These are phyloP conservation scores for Caenorhabditis sp. DNA, from an alignment of 2,888 invertebrate genomes.

Conservation along the genomic window DNA sequence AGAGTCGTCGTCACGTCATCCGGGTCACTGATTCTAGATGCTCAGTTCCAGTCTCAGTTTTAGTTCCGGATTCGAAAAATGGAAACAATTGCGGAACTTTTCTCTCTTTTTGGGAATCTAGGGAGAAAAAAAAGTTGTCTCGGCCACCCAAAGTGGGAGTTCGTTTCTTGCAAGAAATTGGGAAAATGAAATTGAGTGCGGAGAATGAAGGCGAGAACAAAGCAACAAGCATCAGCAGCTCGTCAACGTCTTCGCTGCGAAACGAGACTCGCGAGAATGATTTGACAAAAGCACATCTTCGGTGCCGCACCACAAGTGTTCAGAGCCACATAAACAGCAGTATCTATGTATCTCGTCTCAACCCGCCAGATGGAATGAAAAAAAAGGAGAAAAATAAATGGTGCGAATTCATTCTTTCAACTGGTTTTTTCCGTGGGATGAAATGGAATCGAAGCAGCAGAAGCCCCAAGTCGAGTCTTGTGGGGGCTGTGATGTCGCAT, in stretches of 20 bases:
- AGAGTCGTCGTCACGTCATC: conserved; percentile 9
- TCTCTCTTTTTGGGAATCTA: background rate
- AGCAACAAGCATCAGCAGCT: conserved; percentile 59
- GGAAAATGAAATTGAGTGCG: conserved; percentile 57
- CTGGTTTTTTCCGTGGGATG: conserved; percentile 6
- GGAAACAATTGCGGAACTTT: conserved; percentile 12
- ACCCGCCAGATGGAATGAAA: conserved; percentile 42
- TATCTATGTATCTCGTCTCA: background rate
- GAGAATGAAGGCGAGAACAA: conserved; percentile 58
- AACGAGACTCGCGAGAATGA: conserved; percentile 43
- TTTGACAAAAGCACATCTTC: conserved; percentile 64
- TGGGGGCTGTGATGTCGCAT: background rate
- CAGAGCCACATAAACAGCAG: conserved; percentile 45
- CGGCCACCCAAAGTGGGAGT: conserved; percentile 35
- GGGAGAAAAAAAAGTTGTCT: conserved; percentile 5
- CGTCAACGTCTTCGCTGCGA: conserved; percentile 51
- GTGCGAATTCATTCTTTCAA: conserved; percentile 1
- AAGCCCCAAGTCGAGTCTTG: conserved; percentile 2
- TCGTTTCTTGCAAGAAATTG: conserved; percentile 33
- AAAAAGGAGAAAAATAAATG: background rate
- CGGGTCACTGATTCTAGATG: conserved; percentile 7
- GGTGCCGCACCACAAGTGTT: conserved; percentile 51
- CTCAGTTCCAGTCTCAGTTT: background rate
- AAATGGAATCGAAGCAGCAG: background rate
- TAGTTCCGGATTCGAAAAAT: conserved; percentile 1